Base-by-base conservation (phyloP, 2,888 invertebrate species). In the Protophormia terraenovae region DNA sequence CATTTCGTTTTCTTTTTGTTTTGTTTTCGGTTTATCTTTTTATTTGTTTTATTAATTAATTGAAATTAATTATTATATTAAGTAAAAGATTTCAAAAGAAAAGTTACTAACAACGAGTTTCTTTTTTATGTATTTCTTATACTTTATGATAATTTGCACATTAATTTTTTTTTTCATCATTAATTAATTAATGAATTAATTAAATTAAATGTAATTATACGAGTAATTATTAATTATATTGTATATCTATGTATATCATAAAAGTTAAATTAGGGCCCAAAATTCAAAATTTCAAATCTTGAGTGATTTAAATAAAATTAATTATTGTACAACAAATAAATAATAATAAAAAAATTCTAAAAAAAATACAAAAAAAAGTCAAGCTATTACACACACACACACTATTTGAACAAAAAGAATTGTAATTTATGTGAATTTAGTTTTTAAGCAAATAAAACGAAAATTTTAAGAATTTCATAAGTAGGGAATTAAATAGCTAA, bases 71-170 rank as follows among this genome's bases (percentile, higher is more conserved):
- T 12, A 12, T 69, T 14, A 62, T 5, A 19, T 62, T 62, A 62
- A 62, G 38, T 32, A 32, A 67, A 35, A 45, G 50, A 69, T 53
- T 7, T 1, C 32, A 32, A 32, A 32, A 6, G 16, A 67, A 69
- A 35, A 76, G 76, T 82, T 84, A 84, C 78, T 82, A 84, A 80
- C 50, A 73, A 83, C 75, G 62, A 81, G 27, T 75, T 82, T 45
- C 50, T 27, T 69, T 38, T 19, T 47, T 22, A 19, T 22, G 8
- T 22, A 55, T n/a, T 29, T 55, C 24, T 75, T 64, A 1, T 50
- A 38, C 24, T 47, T 35, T 64, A 69, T 69, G 24, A 45, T 77
- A 29, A 60, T 67, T 69, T 60, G 82, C 82, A 82, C 82, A 76
- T 62, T 62, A 60, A 62, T 53, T 75, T 22, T 14, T 27, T n/a